Evolutionary conservation across 2,888 invertebrate genomes (phyloP), one percentile per base, ranked within the genome.

Genomic region (Galerucella pusilla): DNA sequence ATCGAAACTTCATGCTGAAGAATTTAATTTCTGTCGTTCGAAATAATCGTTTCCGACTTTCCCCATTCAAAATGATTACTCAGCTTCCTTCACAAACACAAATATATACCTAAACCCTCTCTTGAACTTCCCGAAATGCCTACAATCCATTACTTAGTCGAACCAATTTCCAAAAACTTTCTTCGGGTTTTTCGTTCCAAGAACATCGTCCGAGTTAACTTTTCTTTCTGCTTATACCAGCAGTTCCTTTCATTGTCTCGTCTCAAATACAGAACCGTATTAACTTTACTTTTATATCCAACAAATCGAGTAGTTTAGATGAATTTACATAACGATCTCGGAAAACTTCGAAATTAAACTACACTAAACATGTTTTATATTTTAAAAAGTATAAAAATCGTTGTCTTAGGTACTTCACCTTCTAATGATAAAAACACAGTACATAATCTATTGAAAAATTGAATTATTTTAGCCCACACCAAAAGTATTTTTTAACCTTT

Each of bases 111-210:
- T 35, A n/a, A 35, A 42, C 14, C 35, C 35, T 14, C 35, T 63
- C 5, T 42, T 2, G 35, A 63, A 63, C n/a, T 63, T 35, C 42
- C 20, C 11, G 25, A 61, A 61, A 28, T 11, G 6, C 28, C 28
- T 66, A 66, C n/a, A 66, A 65, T 42, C 20, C 49, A 46, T 65
- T 65, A 46, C 20, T 65, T 35, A 14, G 12, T n/a, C 49, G 16
- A 65, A 14, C n/a, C 49, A 65, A 45, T 49, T 35, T 66, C 52
- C 66, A 66, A 66, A 54, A 66, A 28, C 14, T 66, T 66, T 49
- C 20, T 7, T 20, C 25, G 16, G 20, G 16, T 66, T 66, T 54
- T 49, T 49, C 46, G 20, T 45, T 49, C 28, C 2, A 25, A 46
- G 28, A 66, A 54, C 54, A 68, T 42, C 16, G 20, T 28, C 42